Conservation (phyloP, 2,113 vertebrate species). For the Himantopus leucocephalus region DNA sequence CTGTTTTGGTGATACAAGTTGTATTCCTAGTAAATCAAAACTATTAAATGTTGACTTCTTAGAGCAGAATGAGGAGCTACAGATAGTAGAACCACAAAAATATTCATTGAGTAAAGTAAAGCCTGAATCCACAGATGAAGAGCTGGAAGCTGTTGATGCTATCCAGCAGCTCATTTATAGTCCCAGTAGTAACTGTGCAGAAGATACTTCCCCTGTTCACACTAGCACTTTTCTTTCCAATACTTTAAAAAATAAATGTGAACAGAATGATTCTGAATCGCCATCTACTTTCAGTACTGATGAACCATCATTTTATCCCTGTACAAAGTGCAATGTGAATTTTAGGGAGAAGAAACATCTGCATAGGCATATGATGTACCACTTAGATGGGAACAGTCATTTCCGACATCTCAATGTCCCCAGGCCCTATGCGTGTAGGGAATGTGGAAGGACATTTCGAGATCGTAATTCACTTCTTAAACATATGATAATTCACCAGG, state of each 20-base stretch:
- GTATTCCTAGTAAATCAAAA: slow-evolving; percentile 78
- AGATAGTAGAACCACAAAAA: slow-evolving; percentile 75
- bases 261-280: slow-evolving; percentile 80
- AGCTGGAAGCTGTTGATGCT: slow-evolving; percentile 78
- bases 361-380: slow-evolving; percentile 98
- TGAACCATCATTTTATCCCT: slow-evolving; percentile 88
- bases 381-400: slow-evolving; percentile 93
- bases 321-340: slow-evolving; percentile 93
- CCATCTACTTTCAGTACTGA: slow-evolving; percentile 82
- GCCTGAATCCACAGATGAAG: slow-evolving; percentile 78
- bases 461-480: slow-evolving; percentile 90
- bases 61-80: slow-evolving; percentile 79
- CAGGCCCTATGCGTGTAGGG: slow-evolving; percentile 89
- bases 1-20: slow-evolving; percentile 80
- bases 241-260: slow-evolving; percentile 81
- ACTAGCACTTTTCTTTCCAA: slow-evolving; percentile 79
- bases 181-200: slow-evolving; percentile 78
- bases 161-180: slow-evolving; percentile 83
- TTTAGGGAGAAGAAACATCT: slow-evolving; percentile 92
- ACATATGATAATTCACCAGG: slow-evolving; percentile 94
- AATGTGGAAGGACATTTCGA: slow-evolving; percentile 92
- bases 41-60: slow-evolving; percentile 73
- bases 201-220: slow-evolving; percentile 82
- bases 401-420: slow-evolving; percentile 86
- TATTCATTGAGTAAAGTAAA: slow-evolving; percentile 79